Evolutionary conservation across 2,797 vertebrate species (phyloP), one percentile per base, ranked within the genome.

Genomic region (Thamnophis elegans): DNA sequence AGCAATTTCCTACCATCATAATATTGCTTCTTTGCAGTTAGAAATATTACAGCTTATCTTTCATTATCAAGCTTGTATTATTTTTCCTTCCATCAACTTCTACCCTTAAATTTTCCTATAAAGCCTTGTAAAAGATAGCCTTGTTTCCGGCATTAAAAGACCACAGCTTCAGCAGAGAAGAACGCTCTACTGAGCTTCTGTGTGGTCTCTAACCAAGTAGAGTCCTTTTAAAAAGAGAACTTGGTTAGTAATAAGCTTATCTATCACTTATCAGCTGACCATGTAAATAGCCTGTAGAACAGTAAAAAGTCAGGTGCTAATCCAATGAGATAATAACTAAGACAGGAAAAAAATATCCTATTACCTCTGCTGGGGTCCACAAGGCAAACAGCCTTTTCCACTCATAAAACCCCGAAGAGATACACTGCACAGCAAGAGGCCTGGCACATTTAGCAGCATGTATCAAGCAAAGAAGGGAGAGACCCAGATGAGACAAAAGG

Each of bases 181-280:
- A 42, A 73, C 47, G 73, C 86, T 95, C 93, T 89, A 78, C 22
- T 32, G 93, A 32, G 93, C 92, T 93, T 89, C 56, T 87, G 58
- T 89, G 93, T 93, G 90, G 94, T 93, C 95, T 92, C 88, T 93
- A 94, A 92, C 90, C 88, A 95, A 94, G 95, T 5, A 91, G 86
- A 85, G 36, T 93, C 47, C 85, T 93, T 78, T 92, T 85, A 28
- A 13, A 91, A 94, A 95, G 90, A 56, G 91, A 96, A 95, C 93
- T 95, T 82, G 95, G 93, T 96, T 96, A 96, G 91, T 92, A 96
- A 93, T 94, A 96, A 96, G 94, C 96, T 96, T 95, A 96, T 95
- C 96, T 97, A 93, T 95, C 96, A 96, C 95, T 95, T 95, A 95
- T 93, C 92, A 96, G 95, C 96, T 96, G 96, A 96, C 96, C 95